These are phyloP conservation scores for Pomacea maculata DNA, from an alignment of 1,140 invertebrate species.

Conservation along the genomic window DNA sequence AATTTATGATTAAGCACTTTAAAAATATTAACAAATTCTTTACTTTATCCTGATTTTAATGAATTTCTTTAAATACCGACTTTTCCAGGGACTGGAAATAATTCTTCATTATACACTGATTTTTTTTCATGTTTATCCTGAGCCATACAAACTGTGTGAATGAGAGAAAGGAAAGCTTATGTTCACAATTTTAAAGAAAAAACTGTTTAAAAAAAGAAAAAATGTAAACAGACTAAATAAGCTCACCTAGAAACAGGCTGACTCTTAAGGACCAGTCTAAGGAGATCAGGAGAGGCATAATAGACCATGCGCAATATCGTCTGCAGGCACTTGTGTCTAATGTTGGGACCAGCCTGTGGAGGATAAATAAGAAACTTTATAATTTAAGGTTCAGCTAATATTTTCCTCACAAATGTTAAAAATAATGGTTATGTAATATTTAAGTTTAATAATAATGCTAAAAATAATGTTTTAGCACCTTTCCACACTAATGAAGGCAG, in stretches of 20 bases:
- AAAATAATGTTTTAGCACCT: background rate
- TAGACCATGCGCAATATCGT: slow-evolving; percentile 96
- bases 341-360: slow-evolving; percentile 86
- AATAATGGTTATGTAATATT: background rate
- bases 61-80: no score
- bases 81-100: no score
- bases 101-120: no score
- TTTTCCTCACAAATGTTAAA: background rate
- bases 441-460: background rate
- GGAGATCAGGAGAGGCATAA: slow-evolving; percentile 86
- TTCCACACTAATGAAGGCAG: no score
- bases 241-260: slow-evolving; percentile 83
- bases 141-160: no score
- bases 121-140: no score
- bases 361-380: slow-evolving; percentile 1
- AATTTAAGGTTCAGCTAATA: background rate
- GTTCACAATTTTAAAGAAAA: no score
- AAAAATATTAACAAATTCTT: no score
- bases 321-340: slow-evolving; percentile 93
- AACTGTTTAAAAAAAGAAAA: no score
- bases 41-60: no score
- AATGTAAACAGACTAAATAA: background rate
- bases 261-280: slow-evolving; percentile 85
- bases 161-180: no score
- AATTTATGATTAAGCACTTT: no score